Evolutionary conservation across 2,888 invertebrate genomes (phyloP), one percentile per base, ranked within the genome.

Genomic region (Lampropteryx suffumata): DNA sequence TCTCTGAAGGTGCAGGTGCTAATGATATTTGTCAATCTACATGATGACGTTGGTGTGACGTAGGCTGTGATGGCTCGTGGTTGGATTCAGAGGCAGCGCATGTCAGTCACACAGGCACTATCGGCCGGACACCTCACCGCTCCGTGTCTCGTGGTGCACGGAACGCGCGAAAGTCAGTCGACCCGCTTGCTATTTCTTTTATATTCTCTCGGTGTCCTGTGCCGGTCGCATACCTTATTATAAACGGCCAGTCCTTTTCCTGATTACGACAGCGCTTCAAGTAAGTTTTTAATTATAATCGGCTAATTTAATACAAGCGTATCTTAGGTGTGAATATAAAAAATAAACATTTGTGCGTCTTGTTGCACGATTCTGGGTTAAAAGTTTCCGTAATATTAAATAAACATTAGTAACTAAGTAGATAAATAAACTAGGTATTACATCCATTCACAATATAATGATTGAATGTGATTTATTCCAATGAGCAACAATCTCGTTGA

Each of bases 91-190:
- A 53, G 54, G 52, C 51, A 42, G 48, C 60, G 50, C 55, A 64
- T 61, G 71, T 73, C 80, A 79, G 78, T 84, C 82, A 69, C 68
- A 71, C 70, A 68, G 69, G 67, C 75, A 69, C 75, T 71, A 73
- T 73, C 69, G 68, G 71, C 67, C 70, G 73, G 71, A 70, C 75
- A 74, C 73, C 75, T 70, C 74, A 21, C 41, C 41, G 50, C 42
- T 30, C 59, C 26, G 45, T 37, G 36, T 12, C 26, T 26, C 10
- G 27, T 34, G 10, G n/a, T 4, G 17, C 27, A 68, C 53, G 58
- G 58, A 64, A 55, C 67, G 67, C 84, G 82, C 83, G 84, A 84
- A 84, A 83, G 79, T 84, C 74, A 83, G 79, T 84, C 74, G 71
- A 70, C 64, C 67, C 70, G 75, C 69, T 76, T 68, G 64, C 52